phyloP scores from a whole-genome alignment of 2,888 invertebrate genomes.

The Cartodere bifasciata region DNA sequence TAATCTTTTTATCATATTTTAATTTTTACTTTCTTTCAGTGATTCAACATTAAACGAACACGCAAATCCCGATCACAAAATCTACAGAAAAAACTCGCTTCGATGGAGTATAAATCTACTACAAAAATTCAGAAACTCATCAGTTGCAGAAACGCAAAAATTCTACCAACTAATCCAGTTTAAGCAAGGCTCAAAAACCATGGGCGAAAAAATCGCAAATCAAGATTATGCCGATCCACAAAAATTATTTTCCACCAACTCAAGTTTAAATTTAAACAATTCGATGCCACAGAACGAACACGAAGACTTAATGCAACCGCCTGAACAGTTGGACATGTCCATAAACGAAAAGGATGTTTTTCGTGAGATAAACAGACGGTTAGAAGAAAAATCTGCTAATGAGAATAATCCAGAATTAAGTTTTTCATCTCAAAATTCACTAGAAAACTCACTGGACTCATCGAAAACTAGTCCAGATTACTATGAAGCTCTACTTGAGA shows the following conservation, averaged over 20 bases:
- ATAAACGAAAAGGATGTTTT: slow-evolving; percentile 32
- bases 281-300: slow-evolving; percentile 15
- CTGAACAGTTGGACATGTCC: slow-evolving; percentile 27
- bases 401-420: slow-evolving; percentile 14
- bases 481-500: slow-evolving; percentile 31
- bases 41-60: slow-evolving; percentile 32
- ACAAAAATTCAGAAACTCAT: slow-evolving; percentile 40
- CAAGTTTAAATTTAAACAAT: slow-evolving; percentile 19
- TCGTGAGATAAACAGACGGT: slow-evolving; percentile 28
- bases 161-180: slow-evolving; percentile 43
- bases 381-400: slow-evolving; percentile 17
- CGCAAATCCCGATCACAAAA: slow-evolving; percentile 68
- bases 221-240: slow-evolving; percentile 78
- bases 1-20: too few relatives aligned
- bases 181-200: slow-evolving; percentile 67
- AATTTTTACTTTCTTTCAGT: slow-evolving; percentile 25
- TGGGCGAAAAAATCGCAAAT: slow-evolving; percentile 79
- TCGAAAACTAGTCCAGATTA: slow-evolving; percentile 31
- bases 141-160: slow-evolving; percentile 30
- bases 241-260: slow-evolving; percentile 38
- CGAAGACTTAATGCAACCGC: slow-evolving; percentile 20
- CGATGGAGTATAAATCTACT: slow-evolving; percentile 46
- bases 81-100: slow-evolving; percentile 54
- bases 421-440: slow-evolving; percentile 11
- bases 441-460: slow-evolving; percentile 21